phyloP scores from a whole-genome alignment of 2,797 vertebrate genomes.

The Manis pentadactyla region DNA sequence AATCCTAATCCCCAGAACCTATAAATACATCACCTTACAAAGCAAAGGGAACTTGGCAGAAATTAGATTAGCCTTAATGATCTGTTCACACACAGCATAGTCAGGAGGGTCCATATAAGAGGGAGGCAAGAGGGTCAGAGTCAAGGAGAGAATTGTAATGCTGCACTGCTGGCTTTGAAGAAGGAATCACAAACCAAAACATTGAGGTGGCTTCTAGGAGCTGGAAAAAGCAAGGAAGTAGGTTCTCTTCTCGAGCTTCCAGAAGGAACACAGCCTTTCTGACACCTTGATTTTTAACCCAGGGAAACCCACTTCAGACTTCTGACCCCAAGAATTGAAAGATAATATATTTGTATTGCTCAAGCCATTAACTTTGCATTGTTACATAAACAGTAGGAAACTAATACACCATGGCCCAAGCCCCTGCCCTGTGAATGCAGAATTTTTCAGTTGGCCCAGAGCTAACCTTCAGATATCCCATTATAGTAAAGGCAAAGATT shows the following conservation, averaged over 20 bases:
- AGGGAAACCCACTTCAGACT: neutral
- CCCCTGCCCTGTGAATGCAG: neutral
- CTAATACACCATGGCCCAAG: neutral
- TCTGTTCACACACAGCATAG: no score
- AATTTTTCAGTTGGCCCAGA: neutral
- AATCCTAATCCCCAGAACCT: neutral
- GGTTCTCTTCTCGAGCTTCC: neutral
- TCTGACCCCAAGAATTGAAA: neutral
- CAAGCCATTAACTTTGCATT: neutral
- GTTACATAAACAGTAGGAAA: neutral
- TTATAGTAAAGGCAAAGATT: neutral
- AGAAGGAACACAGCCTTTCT: neutral
- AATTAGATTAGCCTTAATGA: no score
- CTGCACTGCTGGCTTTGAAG: neutral
- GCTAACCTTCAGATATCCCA: neutral
- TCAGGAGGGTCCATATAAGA: neutral
- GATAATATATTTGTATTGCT: neutral
- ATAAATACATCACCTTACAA: neutral
- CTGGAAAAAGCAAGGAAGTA: neutral
- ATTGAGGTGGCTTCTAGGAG: neutral
- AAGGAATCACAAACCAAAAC: neutral
- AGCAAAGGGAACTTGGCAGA: neutral
- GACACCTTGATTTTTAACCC: neutral
- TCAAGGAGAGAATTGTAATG: neutral
- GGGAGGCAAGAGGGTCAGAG: neutral